Base-by-base conservation (phyloP, 2,888 invertebrate species). In the Lasioglossum lativentre region DNA sequence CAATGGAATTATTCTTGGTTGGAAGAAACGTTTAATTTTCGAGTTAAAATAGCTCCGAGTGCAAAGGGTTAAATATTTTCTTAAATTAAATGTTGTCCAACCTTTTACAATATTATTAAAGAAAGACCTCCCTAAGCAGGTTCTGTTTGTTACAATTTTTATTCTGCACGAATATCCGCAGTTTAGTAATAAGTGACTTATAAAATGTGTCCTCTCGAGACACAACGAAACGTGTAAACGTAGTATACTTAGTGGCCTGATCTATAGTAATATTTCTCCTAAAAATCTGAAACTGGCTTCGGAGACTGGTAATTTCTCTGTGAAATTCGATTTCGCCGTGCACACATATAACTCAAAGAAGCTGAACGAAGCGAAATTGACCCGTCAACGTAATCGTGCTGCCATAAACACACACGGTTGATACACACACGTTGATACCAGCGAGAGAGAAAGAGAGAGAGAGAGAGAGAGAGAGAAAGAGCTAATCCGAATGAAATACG, bases 321-420 rank as follows among this genome's bases (percentile, higher is more conserved):
- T 16, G 2, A 16, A 63, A 63, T 30, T 63, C 30, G 30, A 63
- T 63, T 63, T 63, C 63, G 16, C 16, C 63, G 59, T 27, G 27
- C 59, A 59, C n/a, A 27, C 27, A 14, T 59, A 59, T 27, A 59
- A 59, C 27, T 59, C 27, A 59, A 59, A n/a, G 27, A 59, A 30
- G 14, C 59, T 27, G 2, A 27, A 5, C 6, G 30, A 30, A 16
- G 0, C 16, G 63, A 63, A 63, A 63, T 63, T 63, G 63, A 63
- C 27, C 63, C 16, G 63, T 63, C 63, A 63, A 63, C 63, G 63
- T 6, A 16, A 63, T 63, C 63, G 27, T 63, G 30, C 63, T 63
- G 16, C 59, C 63, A 63, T 30, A 63, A 63, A 63, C 63, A 63
- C 63, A 63, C 63, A 68, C 68, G 38, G 40, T n/a, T 73, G 45